Conservation (phyloP, 2,797 vertebrate species). For the Danio jaintianensis region DNA sequence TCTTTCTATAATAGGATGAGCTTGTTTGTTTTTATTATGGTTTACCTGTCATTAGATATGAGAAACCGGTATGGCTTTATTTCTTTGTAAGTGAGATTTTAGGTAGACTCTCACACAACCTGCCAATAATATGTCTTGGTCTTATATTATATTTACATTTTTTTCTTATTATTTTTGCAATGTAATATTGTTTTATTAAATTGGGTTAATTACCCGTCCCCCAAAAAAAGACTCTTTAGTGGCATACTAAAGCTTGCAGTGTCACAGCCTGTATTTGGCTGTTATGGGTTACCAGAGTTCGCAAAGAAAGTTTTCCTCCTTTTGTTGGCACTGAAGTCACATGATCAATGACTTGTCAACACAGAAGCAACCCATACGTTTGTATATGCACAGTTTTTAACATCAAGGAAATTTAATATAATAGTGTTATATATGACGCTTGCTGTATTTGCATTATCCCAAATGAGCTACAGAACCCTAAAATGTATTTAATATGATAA, state of each 20-base stretch:
- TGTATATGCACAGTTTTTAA: too few species aligned
- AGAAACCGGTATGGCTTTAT: not conserved
- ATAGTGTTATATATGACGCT: too few species aligned
- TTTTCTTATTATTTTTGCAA: too few species aligned
- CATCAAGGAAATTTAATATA: too few species aligned
- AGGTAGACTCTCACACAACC: not conserved
- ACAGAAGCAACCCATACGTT: not conserved
- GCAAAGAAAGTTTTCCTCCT: not conserved
- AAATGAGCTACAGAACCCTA: too few species aligned
- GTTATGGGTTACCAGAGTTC: not conserved
- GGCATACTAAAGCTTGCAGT: not conserved
- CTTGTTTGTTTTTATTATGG: not conserved
- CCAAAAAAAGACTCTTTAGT: not conserved
- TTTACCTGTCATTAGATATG: not conserved
- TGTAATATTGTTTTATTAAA: not conserved
- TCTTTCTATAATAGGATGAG: conserved; percentile 11
- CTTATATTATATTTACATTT: not conserved
- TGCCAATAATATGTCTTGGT: not conserved
- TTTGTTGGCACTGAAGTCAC: not conserved
- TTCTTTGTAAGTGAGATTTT: not conserved
- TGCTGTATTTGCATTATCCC: too few species aligned
- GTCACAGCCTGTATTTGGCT: not conserved
- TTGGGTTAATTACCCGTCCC: too few species aligned
- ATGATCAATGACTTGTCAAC: not conserved
- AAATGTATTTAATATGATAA: too few species aligned